phyloP scores from a whole-genome alignment of 2,888 invertebrate genomes.

The Meta bourneti region DNA sequence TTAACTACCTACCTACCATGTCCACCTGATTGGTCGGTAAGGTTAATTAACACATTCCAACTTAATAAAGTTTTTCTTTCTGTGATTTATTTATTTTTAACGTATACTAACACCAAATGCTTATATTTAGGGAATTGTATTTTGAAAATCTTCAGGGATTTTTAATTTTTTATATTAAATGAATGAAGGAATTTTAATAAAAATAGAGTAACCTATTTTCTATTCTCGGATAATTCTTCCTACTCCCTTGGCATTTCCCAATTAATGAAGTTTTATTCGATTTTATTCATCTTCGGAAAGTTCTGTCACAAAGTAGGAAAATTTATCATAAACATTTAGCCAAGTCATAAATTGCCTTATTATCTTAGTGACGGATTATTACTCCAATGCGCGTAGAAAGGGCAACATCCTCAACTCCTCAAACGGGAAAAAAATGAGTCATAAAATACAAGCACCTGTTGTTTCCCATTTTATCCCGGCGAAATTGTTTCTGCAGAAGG shows the following conservation, averaged over 20 bases:
- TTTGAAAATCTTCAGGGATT: no score
- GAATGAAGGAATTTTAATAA: no score
- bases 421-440: neutral
- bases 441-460: neutral
- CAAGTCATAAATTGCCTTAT: neutral
- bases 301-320: neutral
- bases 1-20: no score
- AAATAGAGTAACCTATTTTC: no score
- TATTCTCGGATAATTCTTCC: no score
- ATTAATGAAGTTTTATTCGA: neutral
- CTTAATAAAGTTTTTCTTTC: no score
- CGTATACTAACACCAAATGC: no score
- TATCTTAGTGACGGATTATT: slow-evolving; percentile 1
- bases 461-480: neutral
- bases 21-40: no score
- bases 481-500: neutral
- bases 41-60: no score
- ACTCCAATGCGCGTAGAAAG: neutral
- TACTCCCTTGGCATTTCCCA: neutral
- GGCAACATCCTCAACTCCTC: neutral
- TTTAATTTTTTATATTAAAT: no score
- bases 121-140: no score
- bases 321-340: neutral
- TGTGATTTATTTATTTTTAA: no score
- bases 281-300: neutral